Conservation (phyloP, 2,113 vertebrate genomes). For the Antennarius striatus region DNA sequence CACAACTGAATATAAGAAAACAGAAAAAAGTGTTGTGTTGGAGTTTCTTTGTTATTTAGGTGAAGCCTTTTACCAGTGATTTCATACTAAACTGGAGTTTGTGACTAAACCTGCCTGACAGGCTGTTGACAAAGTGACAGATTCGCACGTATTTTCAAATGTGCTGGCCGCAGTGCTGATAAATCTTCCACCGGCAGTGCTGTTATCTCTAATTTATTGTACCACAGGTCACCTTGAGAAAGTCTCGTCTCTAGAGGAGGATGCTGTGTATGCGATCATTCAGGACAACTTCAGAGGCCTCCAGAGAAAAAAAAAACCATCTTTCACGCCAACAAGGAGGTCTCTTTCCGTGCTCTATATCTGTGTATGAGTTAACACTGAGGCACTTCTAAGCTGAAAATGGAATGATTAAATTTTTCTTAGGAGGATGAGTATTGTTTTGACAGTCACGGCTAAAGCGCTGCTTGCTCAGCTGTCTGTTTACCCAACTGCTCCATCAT, state of each 20-base stretch:
- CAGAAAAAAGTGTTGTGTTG: too few relatives aligned
- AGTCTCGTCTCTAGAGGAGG: slow-evolving; percentile 18
- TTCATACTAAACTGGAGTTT: not conserved
- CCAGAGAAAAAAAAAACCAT: slow-evolving; percentile 29
- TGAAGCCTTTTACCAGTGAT: not conserved
- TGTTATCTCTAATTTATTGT: not conserved
- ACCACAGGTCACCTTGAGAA: slow-evolving; percentile 53
- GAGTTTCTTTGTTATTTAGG: not conserved
- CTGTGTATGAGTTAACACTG: slow-evolving; percentile 21
- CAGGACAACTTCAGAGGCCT: slow-evolving; percentile 28
- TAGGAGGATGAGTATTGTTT: slow-evolving; percentile 48
- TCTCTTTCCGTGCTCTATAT: slow-evolving; percentile 22
- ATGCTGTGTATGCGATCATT: slow-evolving; percentile 44
- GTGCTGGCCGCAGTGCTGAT: not conserved
- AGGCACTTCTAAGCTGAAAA: slow-evolving; percentile 22
- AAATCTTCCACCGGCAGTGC: too few relatives aligned
- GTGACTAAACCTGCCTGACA: not conserved
- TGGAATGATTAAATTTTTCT: not conserved
- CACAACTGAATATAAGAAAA: too few relatives aligned
- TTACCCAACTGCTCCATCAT: slow-evolving; percentile 64
- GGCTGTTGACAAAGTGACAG: not conserved
- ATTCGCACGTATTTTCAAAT: slow-evolving; percentile 5
- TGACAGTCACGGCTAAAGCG: slow-evolving; percentile 54
- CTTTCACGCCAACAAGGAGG: slow-evolving; percentile 49
- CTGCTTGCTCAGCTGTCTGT: slow-evolving; percentile 71